Base-by-base conservation (phyloP, 2,797 vertebrate genomes). In the Anguilla megastoma region DNA sequence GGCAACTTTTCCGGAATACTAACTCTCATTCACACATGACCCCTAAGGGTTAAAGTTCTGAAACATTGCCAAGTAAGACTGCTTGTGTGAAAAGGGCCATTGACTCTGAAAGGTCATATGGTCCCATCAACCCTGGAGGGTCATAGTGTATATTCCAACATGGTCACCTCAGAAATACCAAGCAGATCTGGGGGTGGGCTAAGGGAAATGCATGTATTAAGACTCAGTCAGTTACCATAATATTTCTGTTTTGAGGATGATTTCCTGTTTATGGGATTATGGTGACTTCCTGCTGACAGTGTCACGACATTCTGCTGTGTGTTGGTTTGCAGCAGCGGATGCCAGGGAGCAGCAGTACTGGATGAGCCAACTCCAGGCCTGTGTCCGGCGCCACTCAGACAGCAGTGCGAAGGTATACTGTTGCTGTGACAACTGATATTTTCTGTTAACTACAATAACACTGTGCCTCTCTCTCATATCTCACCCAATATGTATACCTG, bases 291-390 rank as follows among this genome's bases (percentile, higher is more conserved):
- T 50, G 41, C 21, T 48, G 41, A n/a, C 9, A 10, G 18, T 36
- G 21, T 82, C 8, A n/a, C 50, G 9, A 82, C 79, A n/a, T 82
- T 18, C 45, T 82, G 1, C 10, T 82, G 16, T 90, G n/a, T 86
- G 85, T 52, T 12, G 69, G 10, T 86, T 86, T 24, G 86, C 90
- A 98, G 97, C 97, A 87, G 93, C 95, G 85, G 97, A 98, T 92
- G 95, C 96, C 18, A 96, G 95, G 89, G 97, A 98, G 92, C 97
- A 96, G 89, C 97, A 97, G 86, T 96, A 97, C 69, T 98, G 98
- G 98, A 97, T 98, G 95, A 97, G 95, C 94, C 97, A 98, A 93
- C 97, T 98, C 88, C 97, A 97, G 90, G 96, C 97, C 85, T 98
- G 97, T 94, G 97, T 97, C 93, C 96, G 97, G 88, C 94, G 96